Evolutionary conservation across 1,140 invertebrate species (phyloP), one percentile per base, ranked within the genome.

Genomic region (Drosophila sechellia): DNA sequence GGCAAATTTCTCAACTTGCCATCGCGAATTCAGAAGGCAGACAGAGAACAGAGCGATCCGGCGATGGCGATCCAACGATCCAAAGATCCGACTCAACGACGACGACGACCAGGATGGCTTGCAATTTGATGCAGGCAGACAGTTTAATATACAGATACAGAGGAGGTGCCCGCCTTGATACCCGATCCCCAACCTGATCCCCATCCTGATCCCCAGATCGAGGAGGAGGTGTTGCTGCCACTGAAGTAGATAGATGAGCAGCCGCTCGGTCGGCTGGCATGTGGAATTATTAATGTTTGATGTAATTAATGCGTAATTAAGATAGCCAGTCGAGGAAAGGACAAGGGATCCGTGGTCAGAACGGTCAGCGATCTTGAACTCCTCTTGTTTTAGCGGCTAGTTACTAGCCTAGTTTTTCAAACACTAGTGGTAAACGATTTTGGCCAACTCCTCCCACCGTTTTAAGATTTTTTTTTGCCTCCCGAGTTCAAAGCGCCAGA

Each of bases 291-390:
- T 79, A 87, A 87, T 87, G 83, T 87, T 87, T 81, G 78, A 65
- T 86, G 77, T 89, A 89, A 89, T 89, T 89, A 89, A 87, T 87
- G 84, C 79, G 77, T 89, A 89, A 84, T 89, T 89, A 87, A 89
- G 84, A 89, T 83, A 68, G 83, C 68, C 76, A 70, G 50, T 34
- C 20, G 66, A n/a, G 64, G 40, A 68, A 70, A 56, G 55, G 53
- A 57, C 43, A 53, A 60, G 34, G 48, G 48, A 53, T 22, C 5
- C 22, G 25, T 5, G 43, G 10, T 8, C 12, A 35, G 31, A 15
- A 45, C 48, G 20, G 20, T 22, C 20, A 54, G 57, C 40, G 37
- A 65, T 46, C 69, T 46, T 31, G 39, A 53, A 45, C 12, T 54
- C 56, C 12, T 42, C 66, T 6, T 20, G 13, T 50, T 57, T 12